Evolutionary conservation across 2,797 vertebrate genomes (phyloP), one percentile per base, ranked within the genome.

Genomic region (Naso thynnoides): DNA sequence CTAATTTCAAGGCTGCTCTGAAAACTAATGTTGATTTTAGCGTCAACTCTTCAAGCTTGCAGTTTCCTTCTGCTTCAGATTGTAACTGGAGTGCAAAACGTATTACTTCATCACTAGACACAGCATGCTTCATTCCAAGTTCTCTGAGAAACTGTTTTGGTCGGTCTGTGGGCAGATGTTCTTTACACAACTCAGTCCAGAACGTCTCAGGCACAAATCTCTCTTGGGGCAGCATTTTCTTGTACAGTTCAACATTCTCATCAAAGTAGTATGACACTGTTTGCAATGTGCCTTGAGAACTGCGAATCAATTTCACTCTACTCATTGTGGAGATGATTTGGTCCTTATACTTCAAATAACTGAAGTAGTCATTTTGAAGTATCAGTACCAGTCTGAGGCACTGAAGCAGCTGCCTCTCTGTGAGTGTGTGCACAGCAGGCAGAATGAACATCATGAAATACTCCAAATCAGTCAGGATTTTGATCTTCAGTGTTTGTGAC

Each of bases 401-500:
- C 1, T 87, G 50, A 67, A 91, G 42, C 49, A 63, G 55, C 60
- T 92, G 85, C 1, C 1, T 6, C 54, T 92, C 89, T 21, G 41
- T 79, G 24, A 95, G 78, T 10, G 0, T 68, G 48, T 83, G 73
- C 8, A 88, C 74, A 47, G 13, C 41, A 0, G 93, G 91, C n/a
- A 95, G 70, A 31, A 95, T 81, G 23, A 94, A 91, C 63, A 59
- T 78, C 38, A 92, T 75, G 75, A 93, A 94, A 83, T 85, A 94
- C 1, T 91, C 26, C 49, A 92, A 13, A 38, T 94, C 91, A 45
- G 18, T 1, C 27, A 95, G 63, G 42, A 61, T 61, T 69, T 14
- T 0, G 11, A 95, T 90, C 0, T 82, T 14, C 23, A 94, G 3
- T 19, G 0, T 27, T n/a, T 75, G 0, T 41, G 90, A 67, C 13